Conservation (phyloP, 1,140 invertebrate species). For the Thaumetopoea pityocampa region DNA sequence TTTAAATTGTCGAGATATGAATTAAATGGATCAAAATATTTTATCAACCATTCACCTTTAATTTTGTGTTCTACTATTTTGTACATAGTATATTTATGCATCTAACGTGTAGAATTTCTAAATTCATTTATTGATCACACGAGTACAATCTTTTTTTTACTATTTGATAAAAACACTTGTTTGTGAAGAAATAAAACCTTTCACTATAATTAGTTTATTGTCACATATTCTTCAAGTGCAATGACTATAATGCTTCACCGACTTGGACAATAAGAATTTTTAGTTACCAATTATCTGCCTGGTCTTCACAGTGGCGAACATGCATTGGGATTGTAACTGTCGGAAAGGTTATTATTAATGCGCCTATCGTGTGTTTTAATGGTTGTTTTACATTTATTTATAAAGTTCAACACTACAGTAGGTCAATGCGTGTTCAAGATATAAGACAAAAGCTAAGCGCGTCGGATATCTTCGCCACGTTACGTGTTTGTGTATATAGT, state of each 20-base stretch:
- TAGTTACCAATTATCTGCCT: constrained; percentile 46
- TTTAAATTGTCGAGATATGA: neutral
- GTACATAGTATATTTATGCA: constrained; percentile 15
- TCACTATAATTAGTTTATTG: too few species aligned
- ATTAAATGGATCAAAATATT: constrained; percentile 4
- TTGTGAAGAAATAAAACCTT: too few species aligned
- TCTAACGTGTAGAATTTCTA: constrained; percentile 15
- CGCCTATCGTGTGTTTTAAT: constrained; percentile 14
- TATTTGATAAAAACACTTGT: neutral
- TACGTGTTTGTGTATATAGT: constrained; percentile 68
- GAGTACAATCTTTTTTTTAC: constrained; percentile 13
- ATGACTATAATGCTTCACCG: constrained; percentile 17
- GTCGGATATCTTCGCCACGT: constrained; percentile 39
- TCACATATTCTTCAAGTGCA: constrained; percentile 13
- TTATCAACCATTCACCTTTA: constrained; percentile 30
- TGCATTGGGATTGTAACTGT: constrained; percentile 27
- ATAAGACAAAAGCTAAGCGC: constrained; percentile 31
- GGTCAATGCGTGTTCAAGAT: constrained; percentile 31
- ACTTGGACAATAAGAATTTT: constrained; percentile 53
- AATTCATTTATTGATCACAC: constrained; percentile 8
- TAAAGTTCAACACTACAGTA: constrained; percentile 22
- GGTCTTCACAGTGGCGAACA: constrained; percentile 25
- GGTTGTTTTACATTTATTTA: constrained; percentile 8
- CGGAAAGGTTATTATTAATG: constrained; percentile 1
- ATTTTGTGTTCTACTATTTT: constrained; percentile 13